Evolutionary conservation across 2,888 invertebrate genomes (phyloP).

Genomic region (Cephalotes varians): DNA sequence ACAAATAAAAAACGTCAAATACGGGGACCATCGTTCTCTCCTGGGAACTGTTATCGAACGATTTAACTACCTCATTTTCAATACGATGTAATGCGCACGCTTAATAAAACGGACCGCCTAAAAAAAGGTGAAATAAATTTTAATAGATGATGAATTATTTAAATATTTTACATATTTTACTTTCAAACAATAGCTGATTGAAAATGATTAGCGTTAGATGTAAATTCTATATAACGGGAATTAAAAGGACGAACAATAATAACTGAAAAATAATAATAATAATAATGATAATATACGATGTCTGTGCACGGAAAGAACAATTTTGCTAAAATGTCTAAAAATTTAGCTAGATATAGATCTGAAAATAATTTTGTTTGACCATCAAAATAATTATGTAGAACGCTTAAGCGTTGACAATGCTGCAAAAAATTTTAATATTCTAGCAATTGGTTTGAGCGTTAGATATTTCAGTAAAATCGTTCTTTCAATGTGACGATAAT

Average conservation of each 20-base stretch:
- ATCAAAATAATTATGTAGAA: too few species aligned
- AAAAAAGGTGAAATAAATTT: slow-evolving; percentile 5
- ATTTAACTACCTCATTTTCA: slow-evolving; percentile 66
- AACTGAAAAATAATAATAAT: too few species aligned
- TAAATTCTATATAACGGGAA: not conserved
- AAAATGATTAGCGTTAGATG: not conserved
- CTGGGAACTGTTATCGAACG: slow-evolving; percentile 71
- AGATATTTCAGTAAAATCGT: too few species aligned
- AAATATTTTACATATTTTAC: not conserved
- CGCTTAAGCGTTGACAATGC: too few species aligned
- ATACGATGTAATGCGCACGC: slow-evolving; percentile 52
- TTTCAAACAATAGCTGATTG: not conserved
- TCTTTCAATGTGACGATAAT: not conserved
- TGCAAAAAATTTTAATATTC: too few species aligned
- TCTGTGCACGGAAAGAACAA: too few species aligned
- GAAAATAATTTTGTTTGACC: too few species aligned
- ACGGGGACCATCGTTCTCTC: slow-evolving; percentile 59
- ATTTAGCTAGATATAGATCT: too few species aligned
- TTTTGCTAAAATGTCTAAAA: too few species aligned
- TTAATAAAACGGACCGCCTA: not conserved
- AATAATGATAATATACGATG: not conserved
- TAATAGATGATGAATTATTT: not conserved
- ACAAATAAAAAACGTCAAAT: slow-evolving; percentile 69
- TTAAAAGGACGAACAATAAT: slow-evolving; percentile 5
- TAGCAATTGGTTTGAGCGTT: too few species aligned